Evolutionary conservation across 1,140 invertebrate genomes (phyloP).

Genomic region (Drosophila asahinai): DNA sequence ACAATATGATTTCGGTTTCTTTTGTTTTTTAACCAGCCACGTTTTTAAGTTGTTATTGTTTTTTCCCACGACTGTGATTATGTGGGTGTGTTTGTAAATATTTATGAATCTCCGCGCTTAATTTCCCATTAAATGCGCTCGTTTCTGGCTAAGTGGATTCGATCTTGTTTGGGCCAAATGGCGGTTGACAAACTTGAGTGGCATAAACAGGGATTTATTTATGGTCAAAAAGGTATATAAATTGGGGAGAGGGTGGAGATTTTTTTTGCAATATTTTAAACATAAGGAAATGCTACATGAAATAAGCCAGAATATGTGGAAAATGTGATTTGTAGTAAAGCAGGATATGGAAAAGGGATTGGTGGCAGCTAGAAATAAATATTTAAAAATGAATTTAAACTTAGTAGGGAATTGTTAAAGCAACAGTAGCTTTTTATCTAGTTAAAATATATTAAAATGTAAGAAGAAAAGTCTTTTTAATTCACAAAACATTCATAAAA

Average conservation of each 20-base stretch:
- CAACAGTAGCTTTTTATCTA: no score
- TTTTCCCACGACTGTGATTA: conserved; percentile 68
- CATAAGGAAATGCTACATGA: not conserved
- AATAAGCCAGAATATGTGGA: not conserved
- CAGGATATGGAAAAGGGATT: not conserved
- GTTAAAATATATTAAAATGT: not conserved
- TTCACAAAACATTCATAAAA: not conserved
- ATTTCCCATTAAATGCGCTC: conserved; percentile 54
- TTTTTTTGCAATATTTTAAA: not conserved
- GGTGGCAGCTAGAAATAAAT: not conserved
- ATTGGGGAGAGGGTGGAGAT: no score
- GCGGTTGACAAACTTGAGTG: conserved; percentile 42
- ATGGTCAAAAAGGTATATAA: conserved; percentile 1
- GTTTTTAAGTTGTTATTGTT: conserved; percentile 51
- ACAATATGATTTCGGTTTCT: conserved; percentile 17
- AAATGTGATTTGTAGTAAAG: not conserved
- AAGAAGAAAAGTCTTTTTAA: not conserved
- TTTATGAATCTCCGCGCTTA: conserved; percentile 54
- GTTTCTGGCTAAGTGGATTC: conserved; percentile 47
- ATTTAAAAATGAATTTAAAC: not conserved
- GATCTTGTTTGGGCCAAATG: conserved; percentile 40
- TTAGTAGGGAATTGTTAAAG: not conserved
- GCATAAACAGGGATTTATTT: conserved; percentile 23
- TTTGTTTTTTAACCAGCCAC: conserved; percentile 34
- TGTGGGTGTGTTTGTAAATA: conserved; percentile 69